A percentile compares a stretch with the other conserved stretches of the same genome.
phyloP scores from a whole-genome alignment of 2,113 vertebrate species.

The Tylochromis polylepis region DNA sequence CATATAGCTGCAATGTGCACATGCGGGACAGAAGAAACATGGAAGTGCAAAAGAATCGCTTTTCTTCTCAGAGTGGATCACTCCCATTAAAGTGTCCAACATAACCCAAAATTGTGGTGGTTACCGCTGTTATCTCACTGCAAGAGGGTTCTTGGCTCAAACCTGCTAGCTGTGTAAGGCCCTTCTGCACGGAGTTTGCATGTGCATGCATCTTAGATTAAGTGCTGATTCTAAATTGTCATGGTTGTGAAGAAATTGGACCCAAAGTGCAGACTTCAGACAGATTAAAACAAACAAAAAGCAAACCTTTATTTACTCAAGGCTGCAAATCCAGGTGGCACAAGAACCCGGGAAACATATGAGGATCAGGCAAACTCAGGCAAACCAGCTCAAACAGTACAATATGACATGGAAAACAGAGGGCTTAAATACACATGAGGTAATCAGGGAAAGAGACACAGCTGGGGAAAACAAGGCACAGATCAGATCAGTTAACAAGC shows the following conservation, averaged over 20 bases:
- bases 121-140: background rate
- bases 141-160: background rate
- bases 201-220: background rate
- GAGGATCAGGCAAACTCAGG: background rate
- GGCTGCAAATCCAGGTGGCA: background rate
- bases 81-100: background rate
- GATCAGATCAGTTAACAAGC: background rate
- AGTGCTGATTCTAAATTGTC: background rate
- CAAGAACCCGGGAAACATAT: background rate
- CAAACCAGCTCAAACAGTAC: rapidly evolving
- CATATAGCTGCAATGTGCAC: background rate
- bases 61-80: background rate
- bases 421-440: background rate
- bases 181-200: background rate
- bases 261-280: background rate
- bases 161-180: too few species aligned
- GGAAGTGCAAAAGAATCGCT: background rate
- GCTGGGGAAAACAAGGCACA: background rate
- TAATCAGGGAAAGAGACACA: too few species aligned
- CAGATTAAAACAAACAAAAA: rapidly evolving
- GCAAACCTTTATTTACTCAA: background rate
- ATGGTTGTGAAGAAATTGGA: background rate
- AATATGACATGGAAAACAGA: rapidly evolving
- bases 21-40: background rate
- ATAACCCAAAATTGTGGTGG: rapidly evolving